These are phyloP conservation scores for Carcina quercana DNA, from an alignment of 2,888 invertebrate species.

Conservation along the genomic window DNA sequence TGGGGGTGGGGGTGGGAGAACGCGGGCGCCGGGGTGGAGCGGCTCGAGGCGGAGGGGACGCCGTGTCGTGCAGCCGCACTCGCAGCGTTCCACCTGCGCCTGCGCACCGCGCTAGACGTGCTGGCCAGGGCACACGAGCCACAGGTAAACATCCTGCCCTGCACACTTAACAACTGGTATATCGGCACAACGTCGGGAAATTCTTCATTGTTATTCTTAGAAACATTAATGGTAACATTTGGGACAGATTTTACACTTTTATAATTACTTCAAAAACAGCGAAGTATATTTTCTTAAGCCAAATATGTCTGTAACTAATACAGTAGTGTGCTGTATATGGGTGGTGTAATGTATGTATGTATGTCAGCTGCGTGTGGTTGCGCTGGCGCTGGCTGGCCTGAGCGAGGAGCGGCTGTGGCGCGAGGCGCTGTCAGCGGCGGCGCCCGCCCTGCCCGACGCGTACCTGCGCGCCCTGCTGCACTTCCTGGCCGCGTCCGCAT, in stretches of 20 bases:
- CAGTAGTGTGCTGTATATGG: no score
- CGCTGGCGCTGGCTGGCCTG: slow-evolving; percentile 76
- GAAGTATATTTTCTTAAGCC: no score
- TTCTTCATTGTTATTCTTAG: not conserved
- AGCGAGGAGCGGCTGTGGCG: slow-evolving; percentile 73
- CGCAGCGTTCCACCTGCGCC: slow-evolving; percentile 90
- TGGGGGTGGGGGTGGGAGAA: slow-evolving; percentile 89
- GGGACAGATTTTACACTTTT: no score
- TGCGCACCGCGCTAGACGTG: slow-evolving; percentile 89
- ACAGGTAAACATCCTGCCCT: slow-evolving; percentile 9
- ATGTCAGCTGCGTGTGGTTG: slow-evolving; percentile 51
- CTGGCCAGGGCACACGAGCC: slow-evolving; percentile 79
- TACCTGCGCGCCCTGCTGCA: slow-evolving; percentile 93
- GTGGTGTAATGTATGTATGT: not conserved
- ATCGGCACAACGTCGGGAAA: no score
- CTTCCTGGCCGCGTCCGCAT: slow-evolving; percentile 86
- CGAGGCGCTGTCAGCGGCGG: slow-evolving; percentile 82
- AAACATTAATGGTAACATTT: no score
- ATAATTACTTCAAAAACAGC: no score
- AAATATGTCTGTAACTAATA: no score
- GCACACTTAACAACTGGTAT: not conserved
- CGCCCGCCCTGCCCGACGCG: slow-evolving; percentile 87
- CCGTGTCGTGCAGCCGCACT: slow-evolving; percentile 91
- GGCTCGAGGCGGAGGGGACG: slow-evolving; percentile 82
- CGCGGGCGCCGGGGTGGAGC: slow-evolving; percentile 60